phyloP scores from a whole-genome alignment of 2,888 invertebrate genomes.

The Petrolisthes manimaculis region DNA sequence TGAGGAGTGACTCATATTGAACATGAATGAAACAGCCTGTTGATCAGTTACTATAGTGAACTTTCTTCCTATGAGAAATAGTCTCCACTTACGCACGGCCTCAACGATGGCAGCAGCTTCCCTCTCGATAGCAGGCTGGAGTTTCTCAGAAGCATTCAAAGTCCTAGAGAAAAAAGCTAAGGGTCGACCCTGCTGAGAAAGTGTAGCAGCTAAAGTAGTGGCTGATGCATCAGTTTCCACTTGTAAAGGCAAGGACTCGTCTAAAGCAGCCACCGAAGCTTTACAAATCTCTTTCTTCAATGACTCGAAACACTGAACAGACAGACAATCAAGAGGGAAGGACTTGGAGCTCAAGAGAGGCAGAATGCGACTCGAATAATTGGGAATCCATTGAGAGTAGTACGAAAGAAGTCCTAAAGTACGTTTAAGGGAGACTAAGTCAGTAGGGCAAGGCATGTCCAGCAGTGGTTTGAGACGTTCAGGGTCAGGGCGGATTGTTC shows the following conservation, averaged over 20 bases:
- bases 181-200: background rate
- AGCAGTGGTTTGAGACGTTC: too few species aligned
- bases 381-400: constrained; percentile 13
- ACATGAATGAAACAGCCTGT: too few species aligned
- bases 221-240: constrained; percentile 8
- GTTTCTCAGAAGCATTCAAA: background rate
- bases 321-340: background rate
- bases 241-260: background rate
- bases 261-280: constrained; percentile 7
- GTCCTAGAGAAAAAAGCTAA: constrained; percentile 5
- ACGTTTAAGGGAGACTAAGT: background rate
- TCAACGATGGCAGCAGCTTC: background rate
- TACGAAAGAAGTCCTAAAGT: constrained; percentile 1
- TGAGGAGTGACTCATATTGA: too few species aligned
- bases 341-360: background rate
- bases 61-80: background rate
- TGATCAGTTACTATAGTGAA: background rate
- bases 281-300: background rate
- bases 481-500: too few species aligned
- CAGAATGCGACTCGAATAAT: background rate
- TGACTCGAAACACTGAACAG: background rate
- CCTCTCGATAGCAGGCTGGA: background rate
- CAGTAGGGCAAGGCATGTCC: too few species aligned
- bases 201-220: constrained; percentile 8
- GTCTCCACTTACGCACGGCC: background rate